A percentile compares a stretch with the other conserved stretches of the same genome.
Conservation (phyloP, 2,888 invertebrate genomes). For the Cataglyphis cursor region DNA sequence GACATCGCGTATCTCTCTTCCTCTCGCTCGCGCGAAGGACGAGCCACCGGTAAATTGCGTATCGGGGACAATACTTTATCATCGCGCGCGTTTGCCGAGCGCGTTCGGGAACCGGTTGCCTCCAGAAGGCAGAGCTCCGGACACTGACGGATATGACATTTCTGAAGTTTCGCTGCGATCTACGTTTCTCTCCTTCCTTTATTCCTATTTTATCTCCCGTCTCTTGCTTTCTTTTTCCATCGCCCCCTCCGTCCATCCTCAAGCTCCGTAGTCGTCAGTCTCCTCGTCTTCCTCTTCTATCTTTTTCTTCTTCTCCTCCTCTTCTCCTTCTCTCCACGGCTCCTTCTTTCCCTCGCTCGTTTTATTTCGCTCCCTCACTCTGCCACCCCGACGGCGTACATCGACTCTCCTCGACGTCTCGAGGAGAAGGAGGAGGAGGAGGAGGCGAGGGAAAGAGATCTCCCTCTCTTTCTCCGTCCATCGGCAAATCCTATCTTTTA, state of each 20-base stretch:
- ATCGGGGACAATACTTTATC: conserved; percentile 60
- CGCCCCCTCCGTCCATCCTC: conserved; percentile 31
- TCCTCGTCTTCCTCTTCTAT: conserved; percentile 57
- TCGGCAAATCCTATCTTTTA: conserved; percentile 67
- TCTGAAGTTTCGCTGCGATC: conserved; percentile 80
- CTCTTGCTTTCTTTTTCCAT: conserved; percentile 46
- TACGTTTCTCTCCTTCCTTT: conserved; percentile 63
- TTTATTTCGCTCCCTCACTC: conserved; percentile 60
- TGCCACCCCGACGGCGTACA: conserved; percentile 52
- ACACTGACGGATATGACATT: conserved; percentile 86
- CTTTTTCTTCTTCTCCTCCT: conserved; percentile 45
- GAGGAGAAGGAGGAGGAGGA: not conserved
- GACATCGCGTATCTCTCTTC: not conserved
- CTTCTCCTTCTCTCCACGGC: conserved; percentile 38
- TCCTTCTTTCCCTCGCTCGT: conserved; percentile 63
- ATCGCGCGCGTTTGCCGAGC: conserved; percentile 42
- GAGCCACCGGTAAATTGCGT: conserved; percentile 57
- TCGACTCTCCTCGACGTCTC: conserved; percentile 44
- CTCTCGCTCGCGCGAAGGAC: conserved; percentile 14
- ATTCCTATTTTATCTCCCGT: conserved; percentile 50
- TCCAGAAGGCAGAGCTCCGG: conserved; percentile 70
- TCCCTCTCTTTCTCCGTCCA: conserved; percentile 30
- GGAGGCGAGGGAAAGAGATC: conserved; percentile 40
- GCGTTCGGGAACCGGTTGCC: conserved; percentile 72
- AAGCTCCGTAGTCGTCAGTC: conserved; percentile 43